Base-by-base conservation (phyloP, 2,888 invertebrate genomes). In the Eilema caniola region DNA sequence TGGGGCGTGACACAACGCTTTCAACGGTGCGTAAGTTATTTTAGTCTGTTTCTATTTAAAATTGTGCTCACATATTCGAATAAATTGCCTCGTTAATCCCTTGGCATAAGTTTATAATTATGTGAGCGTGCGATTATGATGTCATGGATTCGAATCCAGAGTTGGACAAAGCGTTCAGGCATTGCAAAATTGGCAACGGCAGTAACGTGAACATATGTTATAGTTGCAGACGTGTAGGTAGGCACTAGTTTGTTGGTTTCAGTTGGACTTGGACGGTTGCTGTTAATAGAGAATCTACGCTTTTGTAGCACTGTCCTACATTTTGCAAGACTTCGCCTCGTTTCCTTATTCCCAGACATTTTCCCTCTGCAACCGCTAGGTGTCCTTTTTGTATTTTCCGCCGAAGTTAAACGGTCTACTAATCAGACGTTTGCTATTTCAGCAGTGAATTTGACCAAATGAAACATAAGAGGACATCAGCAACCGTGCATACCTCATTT, bases 101-200 rank as follows among this genome's bases (percentile, higher is more conserved):
- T 14, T 59, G 28, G 16, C 25, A 59, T 25, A 28, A 25, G 10
- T n/a, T 53, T n/a, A n/a, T 53, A 53, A 53, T 53, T 53, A 53
- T 53, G 53, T n/a, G n/a, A 53, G n/a, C n/a, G 53, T 53, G 53
- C n/a, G 53, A n/a, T n/a, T n/a, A 20, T 59, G 59, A 59, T 59
- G 23, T 59, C 24, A 59, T 24, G 25, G 7, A 28, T 25, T 14
- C 16, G 7, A 59, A 28, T 59, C 24, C n/a, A 25, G 16, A 14
- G 12, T 59, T 24, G 20, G 5, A 41, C 41, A 2, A 41, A 47
- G 47, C 20, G 7, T 47, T 53, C 53, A 20, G 47, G 7, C 47
- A 47, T 7, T 47, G 1, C 20, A 53, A 10, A 20, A 47, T 47
- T 20, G 20, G 47, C 20, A 41, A 41, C 41, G 16, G 41, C 41